These are phyloP conservation scores for Metellina segmentata DNA, from an alignment of 2,888 invertebrate species.

Conservation along the genomic window DNA sequence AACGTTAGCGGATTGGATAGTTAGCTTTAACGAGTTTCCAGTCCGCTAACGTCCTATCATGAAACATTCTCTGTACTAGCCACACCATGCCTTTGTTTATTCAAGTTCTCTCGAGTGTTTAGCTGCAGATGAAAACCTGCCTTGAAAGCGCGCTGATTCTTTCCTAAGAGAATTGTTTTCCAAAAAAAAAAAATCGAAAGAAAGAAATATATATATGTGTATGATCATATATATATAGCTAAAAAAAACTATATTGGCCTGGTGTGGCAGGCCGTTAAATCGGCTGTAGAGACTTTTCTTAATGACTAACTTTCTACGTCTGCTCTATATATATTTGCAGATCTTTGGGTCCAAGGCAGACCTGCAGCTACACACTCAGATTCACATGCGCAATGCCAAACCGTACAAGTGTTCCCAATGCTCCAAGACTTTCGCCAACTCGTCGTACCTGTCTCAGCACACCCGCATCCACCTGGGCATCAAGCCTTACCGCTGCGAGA, in stretches of 20 bases:
- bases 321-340: slow-evolving; percentile 84
- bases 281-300: slow-evolving; percentile 41
- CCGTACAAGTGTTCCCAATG: slow-evolving; percentile 99
- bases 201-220: background rate
- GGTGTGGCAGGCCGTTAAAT: slow-evolving; percentile 77
- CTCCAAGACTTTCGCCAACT: slow-evolving; percentile 99
- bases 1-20: slow-evolving; percentile 73
- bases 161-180: slow-evolving; percentile 16
- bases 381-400: slow-evolving; percentile 99
- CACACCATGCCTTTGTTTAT: slow-evolving; percentile 72
- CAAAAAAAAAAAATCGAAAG: background rate
- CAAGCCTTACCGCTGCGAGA: slow-evolving; percentile 99
- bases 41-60: slow-evolving; percentile 64
- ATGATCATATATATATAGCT: background rate
- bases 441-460: slow-evolving; percentile 99
- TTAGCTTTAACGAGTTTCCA: slow-evolving; percentile 67
- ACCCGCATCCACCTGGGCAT: slow-evolving; percentile 99
- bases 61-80: slow-evolving; percentile 60
- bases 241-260: slow-evolving; percentile 68
- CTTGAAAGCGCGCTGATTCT: slow-evolving; percentile 66
- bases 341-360: slow-evolving; percentile 98
- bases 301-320: slow-evolving; percentile 42
- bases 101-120: slow-evolving; percentile 76
- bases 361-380: slow-evolving; percentile 97
- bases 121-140: slow-evolving; percentile 77